Evolutionary conservation across 2,797 vertebrate genomes (phyloP), one percentile per base, ranked within the genome.

Genomic region (Bradypodion ventrale): DNA sequence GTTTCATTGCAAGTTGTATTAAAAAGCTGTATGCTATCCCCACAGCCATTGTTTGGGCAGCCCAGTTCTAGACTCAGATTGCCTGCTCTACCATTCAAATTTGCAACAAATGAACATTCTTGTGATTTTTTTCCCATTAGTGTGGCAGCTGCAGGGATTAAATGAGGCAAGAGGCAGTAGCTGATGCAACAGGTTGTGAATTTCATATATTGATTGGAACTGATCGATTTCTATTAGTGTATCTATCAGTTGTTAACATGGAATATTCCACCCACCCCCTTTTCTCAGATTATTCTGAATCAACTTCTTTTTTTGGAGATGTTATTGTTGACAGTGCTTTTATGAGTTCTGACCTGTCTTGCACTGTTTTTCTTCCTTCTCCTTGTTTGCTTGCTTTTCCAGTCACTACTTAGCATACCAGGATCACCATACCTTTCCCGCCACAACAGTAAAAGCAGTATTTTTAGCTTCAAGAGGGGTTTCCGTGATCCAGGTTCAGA

Each of bases 361-460:
- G 79, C 1, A 0, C 6, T 0, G 0, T 62, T 73, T n/a, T n/a
- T 7, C 0, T 44, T 75, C 68, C 62, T 19, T 40, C 44, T 62
- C 25, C 25, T 46, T 80, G 9, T 40, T 21, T 75, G 9, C 49
- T 80, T 80, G 37, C 15, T 44, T 35, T 40, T 80, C 9, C 91
- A 99, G 98, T 99, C 99, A 1, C 97, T 99, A 40, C 97, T 99
- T 90, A 99, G 98, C 92, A 99, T 99, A 92, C 98, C 98, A 0
- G 98, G 98, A 93, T 99, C 99, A 2, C 99, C 98, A 19, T 99
- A 98, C 94, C 98, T 99, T 91, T 99, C 99, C 5, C 97, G 98
- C 62, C 97, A 99, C 95, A 99, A 99, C 94, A 99, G 98, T 96
- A 97, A 97, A 93, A 99, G 98, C 96, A 99, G 98, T 96, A 98